Evolutionary conservation across 2,888 invertebrate species (phyloP).

Genomic region (Cybosia mesomella): DNA sequence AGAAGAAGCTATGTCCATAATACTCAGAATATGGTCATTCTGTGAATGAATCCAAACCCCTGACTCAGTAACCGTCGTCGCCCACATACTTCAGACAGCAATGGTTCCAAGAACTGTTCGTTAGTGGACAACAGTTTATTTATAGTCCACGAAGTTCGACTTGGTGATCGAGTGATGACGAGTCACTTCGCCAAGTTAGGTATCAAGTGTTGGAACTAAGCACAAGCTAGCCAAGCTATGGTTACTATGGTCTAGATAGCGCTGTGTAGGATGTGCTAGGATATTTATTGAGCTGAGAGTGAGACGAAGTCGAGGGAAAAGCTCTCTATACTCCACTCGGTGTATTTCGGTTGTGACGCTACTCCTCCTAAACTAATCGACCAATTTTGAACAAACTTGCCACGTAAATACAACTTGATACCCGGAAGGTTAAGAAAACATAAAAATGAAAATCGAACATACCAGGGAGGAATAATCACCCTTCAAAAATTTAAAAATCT

Average conservation of each 20-base stretch:
- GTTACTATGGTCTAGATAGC: background rate
- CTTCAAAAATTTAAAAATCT: too few species aligned
- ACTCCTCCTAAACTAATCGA: too few species aligned
- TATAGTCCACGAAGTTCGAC: constrained; percentile 4
- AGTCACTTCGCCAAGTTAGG: background rate
- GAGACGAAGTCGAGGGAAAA: too few species aligned
- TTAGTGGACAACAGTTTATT: constrained; percentile 2
- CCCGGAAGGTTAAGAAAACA: too few species aligned
- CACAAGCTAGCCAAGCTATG: background rate
- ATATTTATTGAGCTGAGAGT: too few species aligned
- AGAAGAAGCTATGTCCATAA: background rate
- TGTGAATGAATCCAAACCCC: background rate
- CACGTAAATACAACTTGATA: too few species aligned
- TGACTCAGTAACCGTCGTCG: constrained; percentile 11
- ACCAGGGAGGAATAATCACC: too few species aligned
- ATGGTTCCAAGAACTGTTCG: background rate
- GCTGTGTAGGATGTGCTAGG: too few species aligned
- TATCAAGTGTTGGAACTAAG: constrained; percentile 2
- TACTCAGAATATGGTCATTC: background rate
- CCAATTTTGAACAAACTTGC: too few species aligned
- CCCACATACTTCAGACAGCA: constrained; percentile 3
- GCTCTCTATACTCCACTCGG: too few species aligned
- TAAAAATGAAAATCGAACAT: too few species aligned
- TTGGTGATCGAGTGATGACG: constrained; percentile 10
- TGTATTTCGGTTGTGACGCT: too few species aligned